Base-by-base conservation (phyloP, 2,113 vertebrate genomes). In the Channa argus region DNA sequence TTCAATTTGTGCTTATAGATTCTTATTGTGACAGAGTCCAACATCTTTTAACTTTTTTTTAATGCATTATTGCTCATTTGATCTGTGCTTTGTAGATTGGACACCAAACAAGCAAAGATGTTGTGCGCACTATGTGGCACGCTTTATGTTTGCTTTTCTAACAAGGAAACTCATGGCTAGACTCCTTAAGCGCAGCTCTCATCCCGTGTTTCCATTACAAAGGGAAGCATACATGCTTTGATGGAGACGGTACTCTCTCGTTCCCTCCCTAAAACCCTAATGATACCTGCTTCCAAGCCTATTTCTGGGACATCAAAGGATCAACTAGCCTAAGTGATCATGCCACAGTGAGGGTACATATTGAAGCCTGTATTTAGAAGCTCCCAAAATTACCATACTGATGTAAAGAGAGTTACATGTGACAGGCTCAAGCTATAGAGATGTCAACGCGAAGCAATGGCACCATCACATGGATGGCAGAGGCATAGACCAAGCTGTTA, bases 221-320 rank as follows among this genome's bases (percentile, higher is more conserved):
- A 89, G 83, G 74, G 52, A 53, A 78, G 61, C 38, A 7, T 38
- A 3, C 58, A 61, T 34, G 83, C 91, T 92, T 89, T 91, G 89
- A 91, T 88, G 80, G 68, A 51, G 72, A 62, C 39, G 65, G 56
- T 65, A 24, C 80, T 83, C 77, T 75, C 44, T 52, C 33, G 39
- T 79, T 77, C 61, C 62, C 80, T 67, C 84, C 78, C 82, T 72
- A 64, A 67, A 82, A 82, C 63, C 75, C 49, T 89, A 86, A 91
- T 92, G 82, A 90, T 83, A 83, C 84, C 82, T 86, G 81, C 66
- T 81, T 77, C 71, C 65, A 77, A 64, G 63, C 85, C 83, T 84
- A 80, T 91, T 90, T 86, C 77, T 55, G 77, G 52, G 53, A 88
- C 84, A 91, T 91, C 89, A 91, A 92, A 90, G 87, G 82, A 86